Base-by-base conservation (phyloP, 1,140 invertebrate species). In the Lordiphosa mommai region DNA sequence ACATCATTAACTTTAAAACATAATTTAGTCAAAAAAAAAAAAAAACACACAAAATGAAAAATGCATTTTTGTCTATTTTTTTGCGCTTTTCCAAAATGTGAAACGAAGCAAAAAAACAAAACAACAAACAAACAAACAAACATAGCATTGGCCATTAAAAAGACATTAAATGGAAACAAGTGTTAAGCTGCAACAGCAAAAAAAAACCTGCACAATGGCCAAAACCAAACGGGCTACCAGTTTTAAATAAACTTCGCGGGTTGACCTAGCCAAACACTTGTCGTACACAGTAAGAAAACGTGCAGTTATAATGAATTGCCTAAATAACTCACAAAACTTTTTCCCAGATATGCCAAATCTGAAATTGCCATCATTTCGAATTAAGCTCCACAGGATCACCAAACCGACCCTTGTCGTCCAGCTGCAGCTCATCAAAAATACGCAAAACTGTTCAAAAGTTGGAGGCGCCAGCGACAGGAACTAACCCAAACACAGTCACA, bases 1-100 rank as follows among this genome's bases (percentile, higher is more conserved):
- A 65, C 70, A 66, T 80, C 65, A 73, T 79, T 79, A 70, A 52
- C 47, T 57, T 41, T 33, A 48, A 43, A 69, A 51, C 36, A 61
- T 69, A 52, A 38, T 30, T 47, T 40, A 4, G 16, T n/a, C n/a
- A n/a, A n/a, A 33, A 40, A 50, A 63, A 17, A 27, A 13, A 41
- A 13, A 1, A 13, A 49, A 65, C 13, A 23, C 33, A 38, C 10
- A 17, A 30, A 13, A 30, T 5, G 3, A 8, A 4, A 44, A 23
- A 46, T 60, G 14, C 27, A 51, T 46, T 67, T 52, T 32, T 27
- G 8, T 10, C 33, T 33, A 36, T 65, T 48, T 47, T 23, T 44
- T 40, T 51, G 2, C 23, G 0, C 10, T 13, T 13, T 34, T 53
- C 33, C 6, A 57, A 56, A 49, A 23, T 36, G 10, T 12, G 20